Evolutionary conservation across 1,140 invertebrate species (phyloP), one percentile per base, ranked within the genome.

Genomic region (Zeugodacus cucurbitae): DNA sequence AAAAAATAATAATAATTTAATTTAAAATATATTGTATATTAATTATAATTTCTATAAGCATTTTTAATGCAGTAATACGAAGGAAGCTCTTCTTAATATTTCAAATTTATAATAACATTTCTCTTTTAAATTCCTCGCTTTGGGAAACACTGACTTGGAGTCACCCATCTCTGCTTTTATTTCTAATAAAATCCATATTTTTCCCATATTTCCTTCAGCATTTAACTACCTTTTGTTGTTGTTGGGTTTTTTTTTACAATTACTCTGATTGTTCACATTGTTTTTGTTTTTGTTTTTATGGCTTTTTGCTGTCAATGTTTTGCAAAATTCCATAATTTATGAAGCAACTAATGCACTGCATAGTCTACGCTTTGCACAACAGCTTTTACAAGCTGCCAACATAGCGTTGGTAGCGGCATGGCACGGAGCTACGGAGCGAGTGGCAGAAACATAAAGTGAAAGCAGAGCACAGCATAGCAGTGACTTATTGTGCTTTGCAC

Each of bases 261-360:
- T 74, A 44, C 67, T 22, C 22, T 8, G 7, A n/a, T 74, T 44
- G 37, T 74, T 74, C 7, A 0, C 5, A 34, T 74, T 41, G 34
- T 74, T 74, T 37, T 37, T 44, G 67, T 10, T 67, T n/a, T 74
- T 41, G 67, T 22, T 41, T 7, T 41, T 41, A 41, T 44, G 67
- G 37, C 67, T 74, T 74, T 74, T 44, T 74, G 34, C 67, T 74
- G 67, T 74, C 67, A 74, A n/a, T 74, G 37, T 74, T 74, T 44
- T 74, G 22, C 34, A 74, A 74, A 54, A 74, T 41, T 74, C 67
- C 14, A 74, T 41, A 74, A 74, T 74, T 74, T 74, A 74, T 74
- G 67, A 41, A 74, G 67, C 67, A 74, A 44, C 67, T 74, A 74
- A 70, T 70, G 64, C 67, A 74, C 20, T 74, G 3, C 64, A 70